Percentiles rank a stretch among this genome's conserved stretches.
Conservation (phyloP, 2,113 vertebrate species). For the Odocoileus virginianus region DNA sequence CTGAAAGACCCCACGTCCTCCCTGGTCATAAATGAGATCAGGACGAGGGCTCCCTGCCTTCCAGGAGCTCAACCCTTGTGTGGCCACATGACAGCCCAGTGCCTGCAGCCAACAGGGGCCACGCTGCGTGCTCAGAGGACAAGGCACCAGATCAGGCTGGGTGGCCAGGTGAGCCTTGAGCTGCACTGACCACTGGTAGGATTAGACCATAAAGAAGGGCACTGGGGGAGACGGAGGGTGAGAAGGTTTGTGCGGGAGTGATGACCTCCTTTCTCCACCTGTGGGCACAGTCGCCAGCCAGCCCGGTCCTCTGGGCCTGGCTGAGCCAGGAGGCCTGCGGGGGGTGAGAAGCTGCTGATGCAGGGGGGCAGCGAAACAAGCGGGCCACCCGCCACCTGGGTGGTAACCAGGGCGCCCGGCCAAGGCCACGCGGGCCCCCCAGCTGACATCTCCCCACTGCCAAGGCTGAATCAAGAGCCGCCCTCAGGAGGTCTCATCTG, state of each 20-base stretch:
- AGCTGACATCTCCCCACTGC: constrained; percentile 60
- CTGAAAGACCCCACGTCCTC: neutral
- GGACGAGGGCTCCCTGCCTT: neutral
- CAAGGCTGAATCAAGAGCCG: constrained; percentile 56
- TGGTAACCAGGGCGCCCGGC: neutral
- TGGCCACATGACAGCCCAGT: rapidly evolving
- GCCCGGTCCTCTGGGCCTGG: neutral
- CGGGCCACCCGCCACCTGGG: constrained; percentile 18
- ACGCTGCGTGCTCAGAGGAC: rapidly evolving
- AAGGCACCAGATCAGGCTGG: neutral
- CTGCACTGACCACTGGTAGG: neutral
- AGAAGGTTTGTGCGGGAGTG: rapidly evolving
- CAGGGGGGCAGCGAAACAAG: neutral
- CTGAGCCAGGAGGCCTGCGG: neutral
- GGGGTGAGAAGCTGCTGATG: neutral
- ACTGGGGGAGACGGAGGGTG: rapidly evolving
- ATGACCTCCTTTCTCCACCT: neutral
- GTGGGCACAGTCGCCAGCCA: neutral
- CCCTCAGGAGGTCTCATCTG: neutral
- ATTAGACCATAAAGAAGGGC: neutral
- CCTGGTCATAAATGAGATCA: neutral
- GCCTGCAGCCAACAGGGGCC: too few relatives aligned
- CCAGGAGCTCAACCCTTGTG: neutral
- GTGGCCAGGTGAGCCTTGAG: neutral
- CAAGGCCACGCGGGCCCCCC: neutral